Percentiles rank a stretch among this genome's conserved stretches.
These are phyloP conservation scores for Arizona elegans DNA, from an alignment of 2,113 vertebrate genomes.

Conservation along the genomic window DNA sequence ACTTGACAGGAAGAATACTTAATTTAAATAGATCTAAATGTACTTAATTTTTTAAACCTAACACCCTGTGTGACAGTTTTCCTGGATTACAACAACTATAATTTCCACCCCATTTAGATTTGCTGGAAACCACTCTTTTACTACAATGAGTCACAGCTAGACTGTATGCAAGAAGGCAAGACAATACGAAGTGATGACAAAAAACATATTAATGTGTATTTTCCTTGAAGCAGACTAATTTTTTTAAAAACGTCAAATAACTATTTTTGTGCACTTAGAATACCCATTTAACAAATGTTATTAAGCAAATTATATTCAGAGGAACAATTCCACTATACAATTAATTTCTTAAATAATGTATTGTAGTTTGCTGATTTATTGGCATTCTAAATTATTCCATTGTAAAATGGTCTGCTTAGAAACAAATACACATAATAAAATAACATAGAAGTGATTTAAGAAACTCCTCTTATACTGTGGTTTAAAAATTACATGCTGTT, in stretches of 20 bases:
- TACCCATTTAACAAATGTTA: slow-evolving; percentile 25
- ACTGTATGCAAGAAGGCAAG: not conserved
- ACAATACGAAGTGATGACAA: not conserved
- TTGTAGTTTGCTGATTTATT: slow-evolving; percentile 34
- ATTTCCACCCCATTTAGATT: not conserved
- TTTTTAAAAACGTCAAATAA: not conserved
- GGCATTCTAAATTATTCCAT: not conserved
- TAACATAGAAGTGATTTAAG: not conserved
- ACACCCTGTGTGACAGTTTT: not conserved
- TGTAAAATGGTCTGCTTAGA: slow-evolving; percentile 36
- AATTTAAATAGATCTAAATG: not conserved
- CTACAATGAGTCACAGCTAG: not conserved
- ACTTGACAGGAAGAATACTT: not conserved
- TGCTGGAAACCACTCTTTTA: not conserved
- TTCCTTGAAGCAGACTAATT: not conserved
- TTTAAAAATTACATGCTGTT: slow-evolving; percentile 32
- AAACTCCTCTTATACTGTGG: slow-evolving; percentile 33
- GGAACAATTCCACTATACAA: slow-evolving; percentile 37
- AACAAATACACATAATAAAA: not conserved
- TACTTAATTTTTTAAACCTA: not conserved
- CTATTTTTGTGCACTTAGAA: not conserved
- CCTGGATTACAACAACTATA: not conserved
- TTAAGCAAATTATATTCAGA: not conserved
- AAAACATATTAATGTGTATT: not conserved
- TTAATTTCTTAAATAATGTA: slow-evolving; percentile 19